Percentiles rank a stretch among this genome's conserved stretches.
Evolutionary conservation across 1,140 invertebrate genomes (phyloP).

Genomic region (Temnothorax longispinosus): DNA sequence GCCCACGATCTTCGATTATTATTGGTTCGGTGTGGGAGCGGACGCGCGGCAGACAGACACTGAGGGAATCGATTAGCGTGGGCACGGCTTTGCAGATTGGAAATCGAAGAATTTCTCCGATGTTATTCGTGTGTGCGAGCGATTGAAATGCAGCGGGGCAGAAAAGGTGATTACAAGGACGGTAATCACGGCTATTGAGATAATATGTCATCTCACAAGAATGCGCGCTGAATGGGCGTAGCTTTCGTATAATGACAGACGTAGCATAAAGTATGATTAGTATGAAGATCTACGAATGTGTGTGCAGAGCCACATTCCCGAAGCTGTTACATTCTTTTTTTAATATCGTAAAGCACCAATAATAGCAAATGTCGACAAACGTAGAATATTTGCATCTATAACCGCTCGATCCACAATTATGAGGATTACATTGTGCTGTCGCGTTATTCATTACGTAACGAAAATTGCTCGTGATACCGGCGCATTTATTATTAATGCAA

Average conservation of each 20-base stretch:
- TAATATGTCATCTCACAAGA: conserved; percentile 32
- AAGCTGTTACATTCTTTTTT: neutral
- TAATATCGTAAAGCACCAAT: neutral
- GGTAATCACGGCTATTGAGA: conserved; percentile 23
- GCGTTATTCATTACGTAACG: neutral
- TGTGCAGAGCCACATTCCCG: neutral
- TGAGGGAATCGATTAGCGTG: conserved; percentile 42
- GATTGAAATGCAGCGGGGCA: conserved; percentile 46
- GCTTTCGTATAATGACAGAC: neutral
- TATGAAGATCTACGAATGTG: neutral
- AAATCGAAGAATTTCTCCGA: conserved; percentile 41
- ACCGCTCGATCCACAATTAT: neutral
- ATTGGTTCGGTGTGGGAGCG: conserved; percentile 24
- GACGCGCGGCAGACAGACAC: neutral
- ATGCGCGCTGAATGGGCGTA: conserved; percentile 1
- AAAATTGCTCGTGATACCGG: neutral
- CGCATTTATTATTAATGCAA: neutral
- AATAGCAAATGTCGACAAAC: neutral
- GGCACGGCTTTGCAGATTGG: conserved; percentile 38
- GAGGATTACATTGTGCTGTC: neutral
- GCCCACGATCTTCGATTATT: conserved; percentile 55
- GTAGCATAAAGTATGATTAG: neutral
- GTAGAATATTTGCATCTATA: neutral
- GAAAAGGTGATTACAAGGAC: conserved; percentile 45
- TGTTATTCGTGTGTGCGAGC: conserved; percentile 4